Percentiles rank a stretch among this genome's conserved stretches.
Conservation (phyloP, 2,888 invertebrate species). For the Agrochola circellaris region DNA sequence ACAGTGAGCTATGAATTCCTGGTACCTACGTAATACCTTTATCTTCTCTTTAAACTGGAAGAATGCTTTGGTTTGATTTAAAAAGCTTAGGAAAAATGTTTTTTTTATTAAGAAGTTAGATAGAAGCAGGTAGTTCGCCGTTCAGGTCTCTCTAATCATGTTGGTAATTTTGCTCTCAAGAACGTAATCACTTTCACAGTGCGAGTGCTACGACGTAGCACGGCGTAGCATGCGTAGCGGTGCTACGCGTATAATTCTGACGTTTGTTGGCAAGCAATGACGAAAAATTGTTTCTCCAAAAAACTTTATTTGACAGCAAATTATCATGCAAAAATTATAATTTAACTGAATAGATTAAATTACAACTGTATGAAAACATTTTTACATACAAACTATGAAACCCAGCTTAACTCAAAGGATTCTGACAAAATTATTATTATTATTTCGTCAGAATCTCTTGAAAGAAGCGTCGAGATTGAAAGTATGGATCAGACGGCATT, state of each 20-base stretch:
- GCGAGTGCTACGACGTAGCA: slow-evolving; percentile 31
- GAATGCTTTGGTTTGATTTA: slow-evolving; percentile 25
- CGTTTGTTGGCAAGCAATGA: not conserved
- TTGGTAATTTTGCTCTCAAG: not conserved
- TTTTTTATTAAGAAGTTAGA: not conserved
- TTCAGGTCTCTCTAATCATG: not conserved
- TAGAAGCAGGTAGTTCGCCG: not conserved
- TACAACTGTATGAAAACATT: slow-evolving; percentile 76
- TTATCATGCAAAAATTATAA: not conserved
- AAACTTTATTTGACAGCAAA: not conserved
- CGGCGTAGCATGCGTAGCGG: not conserved
- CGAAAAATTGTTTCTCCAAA: not conserved
- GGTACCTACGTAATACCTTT: slow-evolving; percentile 48
- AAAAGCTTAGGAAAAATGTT: slow-evolving; percentile 6
- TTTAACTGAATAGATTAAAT: slow-evolving; percentile 7
- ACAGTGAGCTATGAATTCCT: slow-evolving; percentile 47
- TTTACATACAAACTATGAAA: slow-evolving; percentile 81
- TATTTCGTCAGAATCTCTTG: too few relatives aligned
- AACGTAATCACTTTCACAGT: not conserved
- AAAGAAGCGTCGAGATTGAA: slow-evolving; percentile 84
- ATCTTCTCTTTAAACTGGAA: slow-evolving; percentile 42
- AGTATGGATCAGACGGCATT: slow-evolving; percentile 87
- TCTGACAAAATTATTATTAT: slow-evolving; percentile 87
- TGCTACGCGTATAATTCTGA: slow-evolving; percentile 1
- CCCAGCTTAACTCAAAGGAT: slow-evolving; percentile 83